Evolutionary conservation across 2,797 vertebrate genomes (phyloP).

Genomic region (Schizothorax lantsangensis): DNA sequence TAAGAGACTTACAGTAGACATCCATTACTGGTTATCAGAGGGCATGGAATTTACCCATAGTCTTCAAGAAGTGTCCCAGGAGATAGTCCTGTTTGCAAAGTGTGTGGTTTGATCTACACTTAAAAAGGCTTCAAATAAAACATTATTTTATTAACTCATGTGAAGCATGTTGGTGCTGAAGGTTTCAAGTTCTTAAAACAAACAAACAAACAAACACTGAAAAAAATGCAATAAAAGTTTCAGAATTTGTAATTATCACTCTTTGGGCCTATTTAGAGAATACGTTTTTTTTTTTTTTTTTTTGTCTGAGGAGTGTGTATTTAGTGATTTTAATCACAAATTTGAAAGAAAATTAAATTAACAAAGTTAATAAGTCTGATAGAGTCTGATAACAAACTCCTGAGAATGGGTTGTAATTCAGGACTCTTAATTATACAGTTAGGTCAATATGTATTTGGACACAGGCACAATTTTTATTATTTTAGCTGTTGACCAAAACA

Average conservation of each 20-base stretch:
- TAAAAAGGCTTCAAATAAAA: conserved; percentile 15
- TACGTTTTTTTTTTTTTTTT: not conserved
- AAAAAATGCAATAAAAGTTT: not conserved
- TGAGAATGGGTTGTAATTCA: not conserved
- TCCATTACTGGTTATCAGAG: not conserved
- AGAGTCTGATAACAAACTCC: not conserved
- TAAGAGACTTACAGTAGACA: not conserved
- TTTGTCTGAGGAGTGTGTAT: not conserved
- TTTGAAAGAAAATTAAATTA: not conserved
- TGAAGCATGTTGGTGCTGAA: not conserved
- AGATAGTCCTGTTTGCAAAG: conserved; percentile 8
- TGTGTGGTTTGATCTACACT: conserved; percentile 23
- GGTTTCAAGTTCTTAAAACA: not conserved
- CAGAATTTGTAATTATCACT: not conserved
- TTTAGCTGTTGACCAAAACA: not conserved
- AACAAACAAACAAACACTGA: not conserved
- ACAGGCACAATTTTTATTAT: not conserved
- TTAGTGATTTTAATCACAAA: not conserved
- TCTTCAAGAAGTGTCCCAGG: not conserved
- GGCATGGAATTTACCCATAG: conserved; percentile 10
- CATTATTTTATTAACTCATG: not conserved
- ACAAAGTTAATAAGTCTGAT: not conserved
- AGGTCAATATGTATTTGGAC: not conserved
- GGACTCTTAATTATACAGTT: not conserved
- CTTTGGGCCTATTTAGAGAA: not conserved